Percentiles rank a stretch among this genome's conserved stretches.
These are phyloP conservation scores for Arion vulgaris DNA, from an alignment of 1,140 invertebrate genomes.

Conservation along the genomic window DNA sequence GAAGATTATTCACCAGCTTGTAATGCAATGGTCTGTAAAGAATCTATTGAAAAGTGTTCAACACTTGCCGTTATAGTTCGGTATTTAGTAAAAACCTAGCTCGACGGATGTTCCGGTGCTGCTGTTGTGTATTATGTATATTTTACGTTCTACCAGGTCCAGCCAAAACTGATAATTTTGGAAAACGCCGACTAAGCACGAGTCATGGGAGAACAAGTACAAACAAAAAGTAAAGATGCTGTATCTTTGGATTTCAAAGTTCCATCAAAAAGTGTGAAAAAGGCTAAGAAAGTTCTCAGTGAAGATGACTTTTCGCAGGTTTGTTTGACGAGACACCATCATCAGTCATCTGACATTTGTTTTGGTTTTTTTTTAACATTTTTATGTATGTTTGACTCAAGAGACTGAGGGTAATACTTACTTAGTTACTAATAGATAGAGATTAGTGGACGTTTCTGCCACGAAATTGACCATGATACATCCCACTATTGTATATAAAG, in stretches of 20 bases:
- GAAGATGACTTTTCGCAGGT: conserved; percentile 35
- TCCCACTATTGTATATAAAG: too few relatives aligned
- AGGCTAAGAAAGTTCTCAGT: conserved; percentile 26
- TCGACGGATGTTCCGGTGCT: neutral
- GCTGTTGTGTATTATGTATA: neutral
- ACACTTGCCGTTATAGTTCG: neutral
- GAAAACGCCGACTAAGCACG: neutral
- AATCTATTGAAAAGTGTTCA: too few relatives aligned
- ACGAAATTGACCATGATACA: too few relatives aligned
- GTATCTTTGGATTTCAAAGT: conserved; percentile 15
- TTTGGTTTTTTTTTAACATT: too few relatives aligned
- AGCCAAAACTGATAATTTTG: neutral
- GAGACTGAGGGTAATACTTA: too few relatives aligned
- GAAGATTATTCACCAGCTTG: too few relatives aligned
- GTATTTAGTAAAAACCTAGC: neutral
- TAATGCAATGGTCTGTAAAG: too few relatives aligned
- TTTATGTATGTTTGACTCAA: too few relatives aligned
- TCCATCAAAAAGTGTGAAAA: neutral
- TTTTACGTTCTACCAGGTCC: neutral
- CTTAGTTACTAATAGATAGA: too few relatives aligned
- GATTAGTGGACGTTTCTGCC: too few relatives aligned
- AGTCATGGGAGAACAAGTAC: neutral
- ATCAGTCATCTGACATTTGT: too few relatives aligned
- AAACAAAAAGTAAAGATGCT: neutral
- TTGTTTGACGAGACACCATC: too few relatives aligned